A percentile compares a stretch with the other conserved stretches of the same genome.
phyloP scores from a whole-genome alignment of 2,797 vertebrate genomes.

The Gila robusta region DNA sequence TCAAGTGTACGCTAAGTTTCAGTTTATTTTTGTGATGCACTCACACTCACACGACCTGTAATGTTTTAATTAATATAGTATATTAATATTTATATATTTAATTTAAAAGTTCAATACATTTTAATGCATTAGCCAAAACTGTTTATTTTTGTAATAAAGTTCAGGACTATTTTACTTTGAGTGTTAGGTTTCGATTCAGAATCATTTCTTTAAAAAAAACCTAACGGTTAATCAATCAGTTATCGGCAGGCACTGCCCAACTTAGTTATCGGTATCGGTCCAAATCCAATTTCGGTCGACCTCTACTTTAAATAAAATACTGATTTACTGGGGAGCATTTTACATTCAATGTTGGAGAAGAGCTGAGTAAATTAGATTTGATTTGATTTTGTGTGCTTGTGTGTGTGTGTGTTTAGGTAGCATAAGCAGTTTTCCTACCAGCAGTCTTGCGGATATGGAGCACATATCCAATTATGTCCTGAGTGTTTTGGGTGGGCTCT shows the following conservation, averaged over 20 bases:
- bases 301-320: conserved; percentile 27
- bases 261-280: neutral
- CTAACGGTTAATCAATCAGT: neutral
- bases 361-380: conserved; percentile 13
- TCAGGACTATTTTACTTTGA: no score
- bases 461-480: conserved; percentile 97
- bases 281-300: neutral
- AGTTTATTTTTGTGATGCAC: no score
- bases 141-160: no score
- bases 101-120: no score
- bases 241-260: neutral
- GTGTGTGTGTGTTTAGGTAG: neutral
- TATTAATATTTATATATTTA: no score
- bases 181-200: no score
- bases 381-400: conserved; percentile 28
- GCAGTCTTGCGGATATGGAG: conserved; percentile 92
- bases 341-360: neutral
- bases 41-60: no score
- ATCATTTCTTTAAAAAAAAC: no score
- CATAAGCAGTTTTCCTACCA: conserved; percentile 74
- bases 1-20: no score
- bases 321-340: conserved; percentile 23
- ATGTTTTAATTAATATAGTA: no score
- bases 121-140: no score
- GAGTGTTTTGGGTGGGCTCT: conserved; percentile 90